phyloP scores from a whole-genome alignment of 2,888 invertebrate species.

The Coenonympha arcania region DNA sequence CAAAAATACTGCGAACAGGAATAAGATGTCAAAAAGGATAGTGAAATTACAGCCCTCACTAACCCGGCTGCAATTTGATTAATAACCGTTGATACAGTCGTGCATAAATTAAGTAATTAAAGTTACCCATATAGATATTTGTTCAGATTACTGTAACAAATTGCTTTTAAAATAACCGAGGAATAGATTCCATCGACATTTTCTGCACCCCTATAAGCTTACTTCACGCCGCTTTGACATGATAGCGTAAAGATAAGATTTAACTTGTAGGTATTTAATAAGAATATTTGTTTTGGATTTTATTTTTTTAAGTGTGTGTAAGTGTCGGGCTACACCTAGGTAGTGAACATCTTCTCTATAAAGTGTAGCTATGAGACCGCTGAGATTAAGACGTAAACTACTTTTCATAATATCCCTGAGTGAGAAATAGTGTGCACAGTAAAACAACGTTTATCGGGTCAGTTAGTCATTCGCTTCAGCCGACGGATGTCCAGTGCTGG shows the following conservation, averaged over 20 bases:
- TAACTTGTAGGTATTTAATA: too few relatives aligned
- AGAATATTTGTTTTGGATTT: not conserved
- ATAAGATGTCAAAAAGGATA: slow-evolving; percentile 14
- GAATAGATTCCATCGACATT: slow-evolving; percentile 3
- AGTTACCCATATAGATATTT: slow-evolving; percentile 17
- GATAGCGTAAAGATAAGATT: too few relatives aligned
- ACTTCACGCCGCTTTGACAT: not conserved
- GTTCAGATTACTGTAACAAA: slow-evolving; percentile 20
- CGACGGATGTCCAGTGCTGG: too few relatives aligned
- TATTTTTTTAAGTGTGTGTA: too few relatives aligned
- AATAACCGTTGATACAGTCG: slow-evolving; percentile 17
- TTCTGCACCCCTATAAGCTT: slow-evolving; percentile 1
- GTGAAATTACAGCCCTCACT: slow-evolving; percentile 8
- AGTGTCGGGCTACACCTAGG: too few relatives aligned
- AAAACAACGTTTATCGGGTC: too few relatives aligned
- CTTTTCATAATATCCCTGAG: too few relatives aligned
- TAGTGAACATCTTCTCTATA: too few relatives aligned
- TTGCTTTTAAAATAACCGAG: slow-evolving; percentile 13
- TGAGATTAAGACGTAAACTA: too few relatives aligned
- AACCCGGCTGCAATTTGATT: slow-evolving; percentile 12
- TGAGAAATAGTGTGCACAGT: too few relatives aligned
- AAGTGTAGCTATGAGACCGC: too few relatives aligned
- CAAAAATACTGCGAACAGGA: slow-evolving; percentile 6
- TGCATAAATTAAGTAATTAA: slow-evolving; percentile 20
- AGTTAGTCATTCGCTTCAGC: too few relatives aligned